These are phyloP conservation scores for Amphipoea oculea DNA, from an alignment of 2,888 invertebrate genomes.

Conservation along the genomic window DNA sequence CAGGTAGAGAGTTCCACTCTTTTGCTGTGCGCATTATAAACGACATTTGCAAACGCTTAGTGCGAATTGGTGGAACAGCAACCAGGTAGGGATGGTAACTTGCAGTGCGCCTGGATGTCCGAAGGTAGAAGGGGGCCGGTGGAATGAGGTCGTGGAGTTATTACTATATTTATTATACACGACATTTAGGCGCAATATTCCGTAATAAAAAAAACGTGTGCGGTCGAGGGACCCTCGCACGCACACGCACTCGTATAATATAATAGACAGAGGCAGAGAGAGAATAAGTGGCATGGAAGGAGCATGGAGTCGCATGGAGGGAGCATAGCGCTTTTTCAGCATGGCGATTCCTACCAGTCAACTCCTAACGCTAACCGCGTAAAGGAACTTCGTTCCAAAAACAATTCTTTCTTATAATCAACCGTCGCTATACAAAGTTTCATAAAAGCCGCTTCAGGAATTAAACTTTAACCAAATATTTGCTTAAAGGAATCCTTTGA, in stretches of 20 bases:
- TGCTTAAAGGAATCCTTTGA: slow-evolving; percentile 60
- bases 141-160: too few species aligned
- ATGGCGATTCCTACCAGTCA: not conserved
- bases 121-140: too few species aligned
- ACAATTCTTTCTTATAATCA: not conserved
- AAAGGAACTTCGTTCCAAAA: not conserved
- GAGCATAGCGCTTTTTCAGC: not conserved
- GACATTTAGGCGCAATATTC: not conserved
- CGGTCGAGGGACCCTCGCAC: not conserved
- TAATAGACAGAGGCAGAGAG: not conserved
- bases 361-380: not conserved
- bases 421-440: slow-evolving; percentile 43
- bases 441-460: slow-evolving; percentile 56
- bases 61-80: too few species aligned
- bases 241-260: not conserved
- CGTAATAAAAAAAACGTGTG: not conserved
- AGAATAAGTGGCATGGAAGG: not conserved
- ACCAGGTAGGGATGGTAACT: too few species aligned
- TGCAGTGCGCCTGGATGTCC: too few species aligned
- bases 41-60: too few species aligned
- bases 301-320: too few species aligned
- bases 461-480: slow-evolving; percentile 67
- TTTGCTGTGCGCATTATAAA: too few species aligned
- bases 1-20: too few species aligned
- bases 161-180: not conserved